Evolutionary conservation across 2,888 invertebrate species (phyloP).

Genomic region (Syritta pipiens): DNA sequence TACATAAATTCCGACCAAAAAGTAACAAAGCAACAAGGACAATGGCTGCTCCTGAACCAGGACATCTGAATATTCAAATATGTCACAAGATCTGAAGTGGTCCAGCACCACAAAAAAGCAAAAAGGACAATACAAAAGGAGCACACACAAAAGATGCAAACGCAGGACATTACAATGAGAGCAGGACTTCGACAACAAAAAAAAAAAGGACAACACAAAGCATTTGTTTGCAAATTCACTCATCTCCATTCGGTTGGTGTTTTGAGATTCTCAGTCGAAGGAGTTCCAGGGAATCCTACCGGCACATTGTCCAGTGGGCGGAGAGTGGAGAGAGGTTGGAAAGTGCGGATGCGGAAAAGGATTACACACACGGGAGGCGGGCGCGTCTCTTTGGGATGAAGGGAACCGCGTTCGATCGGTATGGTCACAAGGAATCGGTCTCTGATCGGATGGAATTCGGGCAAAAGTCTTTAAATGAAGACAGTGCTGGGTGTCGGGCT

Average conservation of each 20-base stretch:
- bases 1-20: constrained; percentile 67
- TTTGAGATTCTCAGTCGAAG: constrained; percentile 17
- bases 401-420: neutral
- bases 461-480: neutral
- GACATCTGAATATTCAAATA: constrained; percentile 66
- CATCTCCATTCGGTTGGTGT: constrained; percentile 32
- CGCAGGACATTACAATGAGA: constrained; percentile 13
- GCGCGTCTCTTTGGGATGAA: constrained; percentile 2
- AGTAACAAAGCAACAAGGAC: constrained; percentile 52
- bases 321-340: no score
- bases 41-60: constrained; percentile 10
- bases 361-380: no score
- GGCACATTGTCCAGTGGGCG: constrained; percentile 40
- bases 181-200: neutral
- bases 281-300: constrained; percentile 45
- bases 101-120: constrained; percentile 19
- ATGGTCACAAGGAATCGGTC: no score
- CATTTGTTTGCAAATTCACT: constrained; percentile 47
- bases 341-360: no score
- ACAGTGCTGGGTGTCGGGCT: no score
- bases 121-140: constrained; percentile 52
- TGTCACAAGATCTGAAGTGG: constrained; percentile 36
- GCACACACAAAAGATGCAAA: constrained; percentile 32
- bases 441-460: neutral
- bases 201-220: constrained; percentile 29